Evolutionary conservation across 2,888 invertebrate species (phyloP).

Genomic region (Gymnocheta viridis): DNA sequence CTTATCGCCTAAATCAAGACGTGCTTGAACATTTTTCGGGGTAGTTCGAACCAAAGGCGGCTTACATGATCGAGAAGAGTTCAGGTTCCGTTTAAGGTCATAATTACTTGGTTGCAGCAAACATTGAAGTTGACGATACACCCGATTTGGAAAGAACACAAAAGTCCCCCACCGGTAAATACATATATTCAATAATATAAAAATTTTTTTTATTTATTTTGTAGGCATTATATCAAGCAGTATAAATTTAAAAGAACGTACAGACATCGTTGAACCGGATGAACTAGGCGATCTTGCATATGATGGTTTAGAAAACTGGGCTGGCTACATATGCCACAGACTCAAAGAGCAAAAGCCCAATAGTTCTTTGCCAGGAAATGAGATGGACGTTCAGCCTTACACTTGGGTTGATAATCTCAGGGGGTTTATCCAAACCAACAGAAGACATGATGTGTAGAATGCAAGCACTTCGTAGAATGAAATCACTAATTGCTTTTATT

Average conservation of each 20-base stretch:
- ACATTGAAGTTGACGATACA: conserved; percentile 9
- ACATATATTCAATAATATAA: conserved; percentile 5
- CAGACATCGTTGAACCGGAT: no score
- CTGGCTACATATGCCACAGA: no score
- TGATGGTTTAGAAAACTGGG: no score
- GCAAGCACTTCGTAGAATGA: not conserved
- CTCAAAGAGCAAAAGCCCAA: no score
- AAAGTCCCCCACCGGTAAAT: not conserved
- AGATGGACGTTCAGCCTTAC: no score
- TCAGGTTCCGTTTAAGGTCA: not conserved
- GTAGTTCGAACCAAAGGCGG: conserved; percentile 1
- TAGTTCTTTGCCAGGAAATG: no score
- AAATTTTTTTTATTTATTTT: conserved; percentile 10
- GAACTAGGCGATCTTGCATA: no score
- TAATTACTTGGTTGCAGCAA: not conserved
- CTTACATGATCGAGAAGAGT: conserved; percentile 7
- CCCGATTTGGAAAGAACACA: conserved; percentile 12
- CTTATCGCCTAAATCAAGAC: conserved; percentile 39
- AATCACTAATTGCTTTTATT: not conserved
- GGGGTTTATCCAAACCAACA: not conserved
- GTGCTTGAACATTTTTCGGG: conserved; percentile 9
- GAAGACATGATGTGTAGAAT: not conserved
- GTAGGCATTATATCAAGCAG: not conserved
- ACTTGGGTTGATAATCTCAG: no score
- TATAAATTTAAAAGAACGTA: no score